Evolutionary conservation across 2,113 vertebrate genomes (phyloP).

Genomic region (Pan troglodytes): DNA sequence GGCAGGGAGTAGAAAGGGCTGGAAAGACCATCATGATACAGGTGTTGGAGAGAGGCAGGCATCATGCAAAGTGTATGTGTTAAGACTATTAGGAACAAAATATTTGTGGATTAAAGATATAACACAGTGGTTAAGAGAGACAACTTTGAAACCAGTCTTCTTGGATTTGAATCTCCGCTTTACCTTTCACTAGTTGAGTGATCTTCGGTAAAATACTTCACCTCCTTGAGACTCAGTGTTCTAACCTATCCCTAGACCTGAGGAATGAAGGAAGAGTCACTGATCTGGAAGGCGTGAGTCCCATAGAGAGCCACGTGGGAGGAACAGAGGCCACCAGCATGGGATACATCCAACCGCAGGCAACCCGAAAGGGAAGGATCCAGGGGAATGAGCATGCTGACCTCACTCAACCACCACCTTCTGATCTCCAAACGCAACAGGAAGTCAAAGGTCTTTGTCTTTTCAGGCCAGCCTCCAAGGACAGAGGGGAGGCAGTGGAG

Average conservation of each 20-base stretch:
- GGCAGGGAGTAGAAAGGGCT: background rate
- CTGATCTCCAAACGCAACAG: background rate
- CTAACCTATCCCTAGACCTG: background rate
- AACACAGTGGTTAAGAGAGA: background rate
- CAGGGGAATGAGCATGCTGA: background rate
- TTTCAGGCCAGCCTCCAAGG: background rate
- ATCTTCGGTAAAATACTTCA: background rate
- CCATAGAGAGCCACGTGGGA: background rate
- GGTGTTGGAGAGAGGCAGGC: background rate
- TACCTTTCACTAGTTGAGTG: background rate
- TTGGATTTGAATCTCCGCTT: background rate
- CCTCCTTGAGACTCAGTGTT: background rate
- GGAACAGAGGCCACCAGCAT: too few relatives aligned
- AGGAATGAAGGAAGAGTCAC: background rate
- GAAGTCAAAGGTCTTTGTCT: background rate
- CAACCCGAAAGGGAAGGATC: background rate
- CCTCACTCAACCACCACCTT: background rate
- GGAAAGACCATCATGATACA: background rate
- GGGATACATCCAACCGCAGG: background rate
- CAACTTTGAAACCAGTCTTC: background rate
- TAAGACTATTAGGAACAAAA: background rate
- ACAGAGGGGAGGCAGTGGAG: background rate
- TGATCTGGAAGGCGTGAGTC: background rate
- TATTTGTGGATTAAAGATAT: background rate
- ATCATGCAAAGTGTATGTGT: accelerated